Evolutionary conservation across 2,113 vertebrate genomes (phyloP).

Genomic region (Rhinolophus sinicus): DNA sequence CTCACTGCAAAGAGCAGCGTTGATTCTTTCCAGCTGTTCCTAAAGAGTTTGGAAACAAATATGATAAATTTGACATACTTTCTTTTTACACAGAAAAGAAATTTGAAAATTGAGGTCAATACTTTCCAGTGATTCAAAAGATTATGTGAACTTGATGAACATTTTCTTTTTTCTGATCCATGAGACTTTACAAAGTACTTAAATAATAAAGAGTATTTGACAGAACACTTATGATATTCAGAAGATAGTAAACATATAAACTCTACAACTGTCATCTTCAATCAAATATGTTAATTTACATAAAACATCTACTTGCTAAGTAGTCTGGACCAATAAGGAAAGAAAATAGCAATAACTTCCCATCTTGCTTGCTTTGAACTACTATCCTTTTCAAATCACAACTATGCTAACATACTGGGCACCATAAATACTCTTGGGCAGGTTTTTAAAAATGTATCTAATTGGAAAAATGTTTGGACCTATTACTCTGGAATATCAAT

Average conservation of each 20-base stretch:
- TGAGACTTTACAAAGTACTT: background rate
- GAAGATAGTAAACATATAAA: conserved; percentile 16
- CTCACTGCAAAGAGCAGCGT: conserved; percentile 89
- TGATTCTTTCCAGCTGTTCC: conserved; percentile 91
- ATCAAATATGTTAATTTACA: conserved; percentile 9
- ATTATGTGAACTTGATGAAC: background rate
- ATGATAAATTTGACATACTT: background rate
- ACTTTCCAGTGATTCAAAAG: background rate
- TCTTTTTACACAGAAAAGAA: conserved; percentile 5
- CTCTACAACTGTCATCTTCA: conserved; percentile 12
- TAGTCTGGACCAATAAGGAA: background rate
- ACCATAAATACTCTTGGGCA: background rate
- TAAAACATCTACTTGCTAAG: conserved; percentile 21
- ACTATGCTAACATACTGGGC: background rate
- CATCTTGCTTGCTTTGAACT: background rate
- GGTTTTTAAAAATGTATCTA: background rate
- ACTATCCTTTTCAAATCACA: conserved; percentile 17
- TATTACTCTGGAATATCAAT: conserved; percentile 45
- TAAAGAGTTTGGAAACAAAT: conserved; percentile 76
- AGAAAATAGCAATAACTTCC: background rate
- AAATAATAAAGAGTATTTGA: conserved; percentile 24
- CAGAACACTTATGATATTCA: conserved; percentile 20
- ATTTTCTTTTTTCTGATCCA: conserved; percentile 40
- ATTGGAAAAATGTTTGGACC: background rate
- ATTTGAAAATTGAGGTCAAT: background rate